Evolutionary conservation across 2,113 vertebrate genomes (phyloP).

Genomic region (Dasyprocta punctata): DNA sequence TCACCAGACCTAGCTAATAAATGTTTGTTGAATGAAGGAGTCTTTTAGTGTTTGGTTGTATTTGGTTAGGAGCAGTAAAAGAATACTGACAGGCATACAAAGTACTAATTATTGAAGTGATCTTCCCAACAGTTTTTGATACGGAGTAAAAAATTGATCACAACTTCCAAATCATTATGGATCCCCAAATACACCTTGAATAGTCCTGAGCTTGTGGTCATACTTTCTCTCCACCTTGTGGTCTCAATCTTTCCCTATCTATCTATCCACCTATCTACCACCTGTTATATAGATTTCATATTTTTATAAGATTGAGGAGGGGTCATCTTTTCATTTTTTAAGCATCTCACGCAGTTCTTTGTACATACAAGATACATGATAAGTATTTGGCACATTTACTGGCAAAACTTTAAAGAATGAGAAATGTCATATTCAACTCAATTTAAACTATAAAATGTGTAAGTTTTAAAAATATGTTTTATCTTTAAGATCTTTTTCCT

Average conservation of each 20-base stretch:
- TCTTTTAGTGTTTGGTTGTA: constrained; percentile 42
- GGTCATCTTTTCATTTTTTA: constrained; percentile 25
- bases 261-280: not conserved
- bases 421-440: constrained; percentile 5
- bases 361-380: not conserved
- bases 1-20: not conserved
- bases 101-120: not conserved
- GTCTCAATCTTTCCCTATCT: not conserved
- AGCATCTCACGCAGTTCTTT: not conserved
- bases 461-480: constrained; percentile 13
- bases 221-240: not conserved
- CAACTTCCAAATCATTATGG: not conserved
- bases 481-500: constrained; percentile 23
- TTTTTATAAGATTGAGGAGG: constrained; percentile 24
- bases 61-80: not conserved
- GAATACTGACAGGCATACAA: not conserved
- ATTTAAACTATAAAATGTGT: constrained; percentile 50
- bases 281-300: not conserved
- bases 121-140: not conserved
- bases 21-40: not conserved
- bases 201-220: not conserved
- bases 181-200: not conserved
- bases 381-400: not conserved
- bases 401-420: not conserved
- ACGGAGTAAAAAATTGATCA: constrained; percentile 15